These are phyloP conservation scores for Drosophila falleni DNA, from an alignment of 2,888 invertebrate species.

Conservation along the genomic window DNA sequence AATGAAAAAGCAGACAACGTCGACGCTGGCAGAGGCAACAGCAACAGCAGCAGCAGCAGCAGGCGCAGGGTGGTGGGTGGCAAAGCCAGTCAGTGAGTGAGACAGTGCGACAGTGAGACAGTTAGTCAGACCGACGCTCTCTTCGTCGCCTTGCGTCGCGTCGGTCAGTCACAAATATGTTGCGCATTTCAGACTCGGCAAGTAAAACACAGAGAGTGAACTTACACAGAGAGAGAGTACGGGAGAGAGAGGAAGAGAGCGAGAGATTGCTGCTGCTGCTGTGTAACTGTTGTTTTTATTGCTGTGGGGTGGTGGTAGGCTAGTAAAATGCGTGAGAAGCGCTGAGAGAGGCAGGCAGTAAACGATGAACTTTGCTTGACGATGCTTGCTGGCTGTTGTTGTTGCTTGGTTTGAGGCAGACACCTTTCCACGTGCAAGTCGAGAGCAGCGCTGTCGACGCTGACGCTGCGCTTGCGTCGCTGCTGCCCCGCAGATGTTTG, in stretches of 20 bases:
- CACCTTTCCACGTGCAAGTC: slow-evolving; percentile 80
- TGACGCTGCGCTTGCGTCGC: slow-evolving; percentile 26
- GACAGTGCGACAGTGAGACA: not conserved
- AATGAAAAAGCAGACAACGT: slow-evolving; percentile 66
- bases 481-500: slow-evolving; percentile 64
- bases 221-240: slow-evolving; percentile 15
- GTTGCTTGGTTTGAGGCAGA: slow-evolving; percentile 65
- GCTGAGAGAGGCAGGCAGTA: slow-evolving; percentile 62
- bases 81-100: slow-evolving; percentile 20
- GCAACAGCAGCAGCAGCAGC: slow-evolving; percentile 26
- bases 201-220: slow-evolving; percentile 22
- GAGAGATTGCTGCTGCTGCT: slow-evolving; percentile 53
- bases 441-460: slow-evolving; percentile 38
- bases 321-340: slow-evolving; percentile 78
- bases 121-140: slow-evolving; percentile 8
- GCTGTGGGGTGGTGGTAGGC: slow-evolving; percentile 49
- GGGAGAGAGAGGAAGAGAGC: slow-evolving; percentile 25
- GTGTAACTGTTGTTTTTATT: slow-evolving; percentile 76
- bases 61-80: slow-evolving; percentile 66
- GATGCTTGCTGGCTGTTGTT: slow-evolving; percentile 50
- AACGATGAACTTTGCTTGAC: slow-evolving; percentile 81
- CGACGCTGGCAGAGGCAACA: slow-evolving; percentile 34
- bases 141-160: slow-evolving; percentile 24
- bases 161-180: slow-evolving; percentile 81
- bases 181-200: slow-evolving; percentile 72